Percentiles rank a stretch among this genome's conserved stretches.
phyloP scores from a whole-genome alignment of 2,888 invertebrate genomes.

The Xylota segnis region DNA sequence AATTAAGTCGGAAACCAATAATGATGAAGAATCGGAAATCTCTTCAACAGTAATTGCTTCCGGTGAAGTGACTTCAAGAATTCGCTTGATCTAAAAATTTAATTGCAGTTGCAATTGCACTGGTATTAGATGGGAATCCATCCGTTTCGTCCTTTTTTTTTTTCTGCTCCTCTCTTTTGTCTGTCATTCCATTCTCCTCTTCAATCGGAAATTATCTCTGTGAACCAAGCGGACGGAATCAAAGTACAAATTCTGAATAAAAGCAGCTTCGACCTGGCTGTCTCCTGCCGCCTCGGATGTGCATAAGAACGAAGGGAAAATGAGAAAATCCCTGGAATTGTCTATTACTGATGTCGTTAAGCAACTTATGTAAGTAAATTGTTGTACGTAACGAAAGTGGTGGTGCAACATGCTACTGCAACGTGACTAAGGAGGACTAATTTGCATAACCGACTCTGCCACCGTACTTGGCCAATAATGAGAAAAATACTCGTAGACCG shows the following conservation, averaged over 20 bases:
- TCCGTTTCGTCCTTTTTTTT: constrained; percentile 6
- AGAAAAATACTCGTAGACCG: background rate
- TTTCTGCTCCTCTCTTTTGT: constrained; percentile 6
- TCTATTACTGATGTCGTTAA: constrained; percentile 62
- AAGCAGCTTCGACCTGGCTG: constrained; percentile 47
- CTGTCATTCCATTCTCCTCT: constrained; percentile 19
- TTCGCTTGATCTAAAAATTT: constrained; percentile 76
- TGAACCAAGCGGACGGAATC: constrained; percentile 52
- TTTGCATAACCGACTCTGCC: background rate
- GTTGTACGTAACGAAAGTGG: constrained; percentile 3
- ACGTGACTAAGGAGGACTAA: background rate
- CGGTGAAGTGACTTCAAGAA: constrained; percentile 74
- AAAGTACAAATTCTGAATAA: constrained; percentile 62
- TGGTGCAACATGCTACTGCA: background rate
- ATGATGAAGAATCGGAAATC: constrained; percentile 75
- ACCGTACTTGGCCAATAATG: background rate
- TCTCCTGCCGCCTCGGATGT: constrained; percentile 13
- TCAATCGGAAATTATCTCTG: constrained; percentile 73
- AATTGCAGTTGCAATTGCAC: constrained; percentile 74
- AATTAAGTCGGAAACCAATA: constrained; percentile 77
- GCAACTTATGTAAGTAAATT: constrained; percentile 46
- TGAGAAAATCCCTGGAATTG: constrained; percentile 56
- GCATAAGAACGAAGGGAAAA: constrained; percentile 54
- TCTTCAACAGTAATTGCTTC: constrained; percentile 76
- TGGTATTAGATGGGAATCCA: constrained; percentile 38